Conservation (phyloP, 1,140 invertebrate genomes). For the Gryon sp. region DNA sequence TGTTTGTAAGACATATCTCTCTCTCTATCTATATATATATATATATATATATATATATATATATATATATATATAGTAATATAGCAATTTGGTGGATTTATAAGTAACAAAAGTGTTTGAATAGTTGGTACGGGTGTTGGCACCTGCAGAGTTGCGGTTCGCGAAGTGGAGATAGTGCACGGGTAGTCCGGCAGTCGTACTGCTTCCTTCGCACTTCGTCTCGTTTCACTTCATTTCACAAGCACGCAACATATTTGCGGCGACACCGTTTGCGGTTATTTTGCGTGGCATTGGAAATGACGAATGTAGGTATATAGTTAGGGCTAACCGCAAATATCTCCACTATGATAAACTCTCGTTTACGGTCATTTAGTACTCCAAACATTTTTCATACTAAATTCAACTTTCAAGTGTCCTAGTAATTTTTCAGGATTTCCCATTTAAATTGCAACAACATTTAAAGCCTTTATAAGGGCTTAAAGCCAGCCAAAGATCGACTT, state of each 20-base stretch:
- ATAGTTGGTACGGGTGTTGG: slow-evolving; percentile 25
- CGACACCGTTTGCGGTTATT: slow-evolving; percentile 55
- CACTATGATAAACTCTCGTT: slow-evolving; percentile 42
- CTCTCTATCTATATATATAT: too few species aligned
- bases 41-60: too few species aligned
- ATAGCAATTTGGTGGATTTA: too few species aligned
- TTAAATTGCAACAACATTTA: too few species aligned
- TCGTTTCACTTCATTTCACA: slow-evolving; percentile 52
- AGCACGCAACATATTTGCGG: slow-evolving; percentile 62
- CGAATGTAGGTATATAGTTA: slow-evolving; percentile 52
- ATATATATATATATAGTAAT: too few species aligned
- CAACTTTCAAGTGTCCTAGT: too few species aligned
- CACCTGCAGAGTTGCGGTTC: slow-evolving; percentile 57
- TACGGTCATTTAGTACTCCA: slow-evolving; percentile 6
- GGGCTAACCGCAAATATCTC: slow-evolving; percentile 46
- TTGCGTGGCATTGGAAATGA: slow-evolving; percentile 55
- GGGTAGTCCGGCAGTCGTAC: slow-evolving; percentile 48
- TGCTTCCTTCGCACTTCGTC: slow-evolving; percentile 55
- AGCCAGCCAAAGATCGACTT: too few species aligned
- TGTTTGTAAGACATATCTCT: too few species aligned
- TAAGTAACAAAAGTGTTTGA: slow-evolving; percentile 27
- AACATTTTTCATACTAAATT: too few species aligned
- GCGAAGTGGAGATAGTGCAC: slow-evolving; percentile 41
- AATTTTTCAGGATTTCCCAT: neutral
- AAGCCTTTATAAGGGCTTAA: too few species aligned